phyloP scores from a whole-genome alignment of 2,888 invertebrate genomes.

The Machimus atricapillus region DNA sequence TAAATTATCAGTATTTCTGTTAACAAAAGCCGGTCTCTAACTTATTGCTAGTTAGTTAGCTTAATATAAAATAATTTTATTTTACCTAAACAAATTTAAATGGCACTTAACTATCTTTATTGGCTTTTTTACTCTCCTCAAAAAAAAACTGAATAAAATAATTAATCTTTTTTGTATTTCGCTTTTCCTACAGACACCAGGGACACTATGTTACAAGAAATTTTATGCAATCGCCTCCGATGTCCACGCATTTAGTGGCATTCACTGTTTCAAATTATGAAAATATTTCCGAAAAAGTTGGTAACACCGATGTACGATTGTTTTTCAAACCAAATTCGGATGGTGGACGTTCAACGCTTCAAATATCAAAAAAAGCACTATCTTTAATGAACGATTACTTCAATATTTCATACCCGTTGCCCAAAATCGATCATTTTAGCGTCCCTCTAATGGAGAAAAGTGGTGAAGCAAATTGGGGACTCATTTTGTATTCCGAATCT shows the following conservation, averaged over 20 bases:
- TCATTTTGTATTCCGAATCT: conserved; percentile 69
- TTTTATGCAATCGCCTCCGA: conserved; percentile 65
- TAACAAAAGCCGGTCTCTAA: too few relatives aligned
- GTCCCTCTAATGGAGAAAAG: conserved; percentile 83
- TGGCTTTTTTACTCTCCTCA: too few relatives aligned
- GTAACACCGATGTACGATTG: conserved; percentile 41
- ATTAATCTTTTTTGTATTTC: too few relatives aligned
- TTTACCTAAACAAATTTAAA: too few relatives aligned
- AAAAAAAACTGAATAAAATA: too few relatives aligned
- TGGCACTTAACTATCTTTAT: too few relatives aligned
- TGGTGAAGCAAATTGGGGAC: conserved; percentile 95
- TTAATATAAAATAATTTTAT: too few relatives aligned
- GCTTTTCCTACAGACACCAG: background rate
- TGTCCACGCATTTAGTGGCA: conserved; percentile 83
- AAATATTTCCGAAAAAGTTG: conserved; percentile 48
- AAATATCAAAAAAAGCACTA: conserved; percentile 75
- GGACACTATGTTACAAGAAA: conserved; percentile 51
- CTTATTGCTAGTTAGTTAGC: too few relatives aligned
- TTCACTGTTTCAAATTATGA: conserved; percentile 73
- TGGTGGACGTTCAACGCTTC: conserved; percentile 71
- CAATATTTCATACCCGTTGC: conserved; percentile 74
- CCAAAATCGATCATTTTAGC: conserved; percentile 87
- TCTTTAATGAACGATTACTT: conserved; percentile 75
- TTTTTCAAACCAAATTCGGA: conserved; percentile 42
- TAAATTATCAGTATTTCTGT: too few relatives aligned